Evolutionary conservation across 2,797 vertebrate species (phyloP).

Genomic region (Melanotaenia parkinsoni): DNA sequence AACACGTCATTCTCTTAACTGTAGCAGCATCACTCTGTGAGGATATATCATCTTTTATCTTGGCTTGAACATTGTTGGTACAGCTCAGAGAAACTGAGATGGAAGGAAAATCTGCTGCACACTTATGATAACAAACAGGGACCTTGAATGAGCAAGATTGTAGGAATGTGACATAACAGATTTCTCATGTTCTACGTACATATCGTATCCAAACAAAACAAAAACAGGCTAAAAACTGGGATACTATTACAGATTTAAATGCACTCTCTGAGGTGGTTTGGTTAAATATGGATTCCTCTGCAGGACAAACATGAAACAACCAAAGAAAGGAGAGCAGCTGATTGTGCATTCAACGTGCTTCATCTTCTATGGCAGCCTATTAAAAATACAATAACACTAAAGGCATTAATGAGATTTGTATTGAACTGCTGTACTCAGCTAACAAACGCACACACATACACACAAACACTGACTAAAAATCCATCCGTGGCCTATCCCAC

Average conservation of each 20-base stretch:
- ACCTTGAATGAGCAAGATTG: neutral
- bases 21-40: neutral
- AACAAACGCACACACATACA: neutral
- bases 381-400: constrained; percentile 67
- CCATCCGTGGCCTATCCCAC: constrained; percentile 25
- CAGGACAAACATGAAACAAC: constrained; percentile 23
- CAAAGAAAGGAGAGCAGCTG: constrained; percentile 36
- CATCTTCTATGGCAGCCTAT: constrained; percentile 37
- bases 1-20: neutral
- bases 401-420: constrained; percentile 65
- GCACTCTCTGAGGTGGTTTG: neutral
- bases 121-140: neutral
- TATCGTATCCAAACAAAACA: neutral
- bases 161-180: neutral
- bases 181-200: neutral
- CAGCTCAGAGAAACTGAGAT: neutral
- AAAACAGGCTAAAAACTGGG: neutral
- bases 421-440: constrained; percentile 46
- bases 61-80: neutral
- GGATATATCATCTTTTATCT: neutral
- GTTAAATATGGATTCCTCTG: constrained; percentile 23
- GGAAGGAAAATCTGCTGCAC: neutral
- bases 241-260: neutral
- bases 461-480: neutral
- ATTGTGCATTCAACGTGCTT: constrained; percentile 31